These are phyloP conservation scores for Dendropsophus ebraccatus DNA, from an alignment of 2,113 vertebrate species.

Conservation along the genomic window DNA sequence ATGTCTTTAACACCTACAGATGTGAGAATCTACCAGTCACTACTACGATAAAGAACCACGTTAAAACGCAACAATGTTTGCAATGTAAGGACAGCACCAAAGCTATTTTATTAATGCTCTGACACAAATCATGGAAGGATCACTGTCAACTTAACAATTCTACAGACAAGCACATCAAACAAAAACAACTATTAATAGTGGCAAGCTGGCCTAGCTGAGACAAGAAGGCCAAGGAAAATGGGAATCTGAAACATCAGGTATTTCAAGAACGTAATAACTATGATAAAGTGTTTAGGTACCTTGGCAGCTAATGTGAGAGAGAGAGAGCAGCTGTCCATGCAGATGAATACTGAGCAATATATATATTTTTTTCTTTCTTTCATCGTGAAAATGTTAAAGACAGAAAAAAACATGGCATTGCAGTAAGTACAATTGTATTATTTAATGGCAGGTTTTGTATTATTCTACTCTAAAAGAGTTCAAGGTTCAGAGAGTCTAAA, in stretches of 20 bases:
- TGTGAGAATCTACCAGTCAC: background rate
- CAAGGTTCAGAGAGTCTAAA: background rate
- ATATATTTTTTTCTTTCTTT: constrained; percentile 20
- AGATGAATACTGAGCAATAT: constrained; percentile 49
- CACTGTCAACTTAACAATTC: constrained; percentile 59
- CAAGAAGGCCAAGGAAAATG: constrained; percentile 58
- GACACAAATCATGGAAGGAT: constrained; percentile 56
- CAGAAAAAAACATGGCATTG: background rate
- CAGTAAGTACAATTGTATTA: background rate
- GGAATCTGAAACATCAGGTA: constrained; percentile 57
- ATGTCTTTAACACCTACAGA: background rate
- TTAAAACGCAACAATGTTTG: background rate
- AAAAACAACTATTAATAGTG: constrained; percentile 59
- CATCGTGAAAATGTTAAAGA: constrained; percentile 24
- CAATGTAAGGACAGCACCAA: constrained; percentile 10
- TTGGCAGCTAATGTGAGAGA: constrained; percentile 49
- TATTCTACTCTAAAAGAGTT: background rate
- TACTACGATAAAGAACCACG: background rate
- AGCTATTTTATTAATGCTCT: constrained; percentile 44
- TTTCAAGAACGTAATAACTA: constrained; percentile 59
- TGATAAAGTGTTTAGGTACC: constrained; percentile 50
- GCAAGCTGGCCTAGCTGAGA: constrained; percentile 47
- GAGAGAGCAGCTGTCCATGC: constrained; percentile 34
- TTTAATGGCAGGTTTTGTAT: background rate
- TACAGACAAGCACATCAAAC: constrained; percentile 56